A percentile compares a stretch with the other conserved stretches of the same genome.
Conservation (phyloP, 2,797 vertebrate genomes). For the Halcyon leucocephala region DNA sequence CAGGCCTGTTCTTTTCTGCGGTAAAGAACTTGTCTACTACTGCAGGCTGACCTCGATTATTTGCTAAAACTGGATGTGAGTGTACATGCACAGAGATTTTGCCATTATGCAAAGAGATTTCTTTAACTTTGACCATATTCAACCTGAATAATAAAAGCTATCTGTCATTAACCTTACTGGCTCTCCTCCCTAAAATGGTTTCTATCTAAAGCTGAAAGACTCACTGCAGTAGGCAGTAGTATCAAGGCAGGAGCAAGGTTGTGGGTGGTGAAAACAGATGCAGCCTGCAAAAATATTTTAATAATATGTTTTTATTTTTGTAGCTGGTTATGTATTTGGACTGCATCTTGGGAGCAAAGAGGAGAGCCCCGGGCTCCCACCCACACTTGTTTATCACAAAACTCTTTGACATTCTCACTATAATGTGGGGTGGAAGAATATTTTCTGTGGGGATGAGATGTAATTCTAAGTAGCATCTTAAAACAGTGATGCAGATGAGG, state of each 20-base stretch:
- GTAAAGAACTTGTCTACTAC: background rate
- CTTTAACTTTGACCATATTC: background rate
- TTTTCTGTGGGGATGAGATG: background rate
- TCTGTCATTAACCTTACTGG: background rate
- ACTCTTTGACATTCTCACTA: background rate
- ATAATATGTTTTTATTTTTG: conserved; percentile 22
- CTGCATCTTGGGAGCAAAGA: background rate
- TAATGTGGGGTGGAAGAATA: accelerated
- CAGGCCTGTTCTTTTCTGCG: accelerated
- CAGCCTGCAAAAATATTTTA: conserved; percentile 28
- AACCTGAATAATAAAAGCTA: background rate
- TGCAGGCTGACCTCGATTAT: background rate
- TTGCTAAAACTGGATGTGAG: background rate
- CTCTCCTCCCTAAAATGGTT: background rate
- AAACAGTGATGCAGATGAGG: background rate
- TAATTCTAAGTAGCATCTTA: background rate
- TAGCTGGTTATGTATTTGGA: background rate
- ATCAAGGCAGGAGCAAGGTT: conserved; percentile 9
- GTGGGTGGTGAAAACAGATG: conserved; percentile 57
- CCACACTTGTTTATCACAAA: background rate
- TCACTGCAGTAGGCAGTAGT: conserved; percentile 7
- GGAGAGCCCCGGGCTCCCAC: conserved; percentile 28
- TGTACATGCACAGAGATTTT: background rate
- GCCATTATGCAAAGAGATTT: background rate
- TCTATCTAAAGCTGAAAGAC: background rate